These are phyloP conservation scores for Galendromus occidentalis DNA, from an alignment of 1,140 invertebrate genomes.

Conservation along the genomic window DNA sequence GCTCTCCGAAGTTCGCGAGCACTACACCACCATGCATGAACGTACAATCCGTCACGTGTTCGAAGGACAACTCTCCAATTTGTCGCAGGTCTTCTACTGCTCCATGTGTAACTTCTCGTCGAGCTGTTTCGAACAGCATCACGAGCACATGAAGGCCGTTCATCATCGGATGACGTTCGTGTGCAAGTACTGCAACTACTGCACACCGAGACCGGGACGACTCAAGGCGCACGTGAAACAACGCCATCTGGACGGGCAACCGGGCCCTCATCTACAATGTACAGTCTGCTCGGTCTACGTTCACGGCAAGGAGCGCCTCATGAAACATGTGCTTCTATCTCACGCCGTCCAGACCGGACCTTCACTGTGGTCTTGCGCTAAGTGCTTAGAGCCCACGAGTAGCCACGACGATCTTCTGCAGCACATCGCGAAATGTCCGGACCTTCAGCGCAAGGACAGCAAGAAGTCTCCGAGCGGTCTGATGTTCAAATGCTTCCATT, in stretches of 20 bases:
- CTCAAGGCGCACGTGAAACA: slow-evolving; percentile 21
- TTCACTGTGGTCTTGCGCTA: slow-evolving; percentile 21
- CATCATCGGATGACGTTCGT: slow-evolving; percentile 22
- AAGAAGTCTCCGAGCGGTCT: not conserved
- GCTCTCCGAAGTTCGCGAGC: slow-evolving; percentile 20
- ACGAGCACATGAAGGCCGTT: slow-evolving; percentile 22
- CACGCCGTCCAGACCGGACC: slow-evolving; percentile 23
- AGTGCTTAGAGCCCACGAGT: slow-evolving; percentile 20
- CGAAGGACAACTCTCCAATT: slow-evolving; percentile 16
- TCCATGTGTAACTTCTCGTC: slow-evolving; percentile 19
- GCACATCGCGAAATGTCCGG: slow-evolving; percentile 21
- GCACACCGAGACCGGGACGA: slow-evolving; percentile 20
- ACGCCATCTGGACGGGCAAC: slow-evolving; percentile 21
- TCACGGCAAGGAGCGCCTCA: slow-evolving; percentile 21
- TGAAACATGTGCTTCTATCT: slow-evolving; percentile 22
- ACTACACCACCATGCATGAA: slow-evolving; percentile 20
- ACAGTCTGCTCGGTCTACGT: slow-evolving; percentile 22
- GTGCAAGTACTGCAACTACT: slow-evolving; percentile 21
- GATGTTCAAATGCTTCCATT: slow-evolving; percentile 6
- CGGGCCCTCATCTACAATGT: slow-evolving; percentile 22
- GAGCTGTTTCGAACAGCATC: slow-evolving; percentile 19
- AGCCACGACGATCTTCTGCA: slow-evolving; percentile 20
- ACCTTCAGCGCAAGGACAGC: not conserved
- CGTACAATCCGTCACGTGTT: slow-evolving; percentile 20
- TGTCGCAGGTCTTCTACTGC: slow-evolving; percentile 21